These are phyloP conservation scores for Trididemnum clinides DNA, from an alignment of 23 tunicate genomes.

Conservation along the genomic window DNA sequence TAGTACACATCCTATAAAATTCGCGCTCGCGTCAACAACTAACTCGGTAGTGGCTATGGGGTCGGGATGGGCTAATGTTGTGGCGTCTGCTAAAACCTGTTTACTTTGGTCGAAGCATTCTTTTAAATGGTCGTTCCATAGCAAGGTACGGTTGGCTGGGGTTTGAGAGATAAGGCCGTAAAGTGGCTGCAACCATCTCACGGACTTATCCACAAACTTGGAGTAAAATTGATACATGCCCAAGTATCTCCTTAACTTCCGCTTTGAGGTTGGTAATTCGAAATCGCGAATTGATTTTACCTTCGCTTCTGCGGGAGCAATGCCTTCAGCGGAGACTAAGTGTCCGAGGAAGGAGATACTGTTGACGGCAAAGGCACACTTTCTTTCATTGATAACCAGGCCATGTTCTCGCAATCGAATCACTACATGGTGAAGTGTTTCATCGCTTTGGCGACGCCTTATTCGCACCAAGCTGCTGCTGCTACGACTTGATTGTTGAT, in stretches of 20 bases:
- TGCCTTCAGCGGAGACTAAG: background rate
- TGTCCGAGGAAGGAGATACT: background rate
- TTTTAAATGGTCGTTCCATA: background rate
- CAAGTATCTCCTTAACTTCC: background rate
- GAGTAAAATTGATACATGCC: slow-evolving; percentile 2
- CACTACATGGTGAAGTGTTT: background rate
- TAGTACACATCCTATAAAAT: background rate
- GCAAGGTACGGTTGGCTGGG: background rate
- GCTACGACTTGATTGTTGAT: too few relatives aligned
- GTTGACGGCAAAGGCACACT: background rate
- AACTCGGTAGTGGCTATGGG: background rate
- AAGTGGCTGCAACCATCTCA: background rate
- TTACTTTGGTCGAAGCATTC: background rate
- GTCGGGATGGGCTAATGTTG: background rate
- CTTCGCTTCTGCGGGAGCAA: background rate
- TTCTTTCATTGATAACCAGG: background rate
- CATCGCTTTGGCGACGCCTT: too few relatives aligned
- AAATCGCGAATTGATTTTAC: background rate
- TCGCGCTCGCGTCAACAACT: background rate
- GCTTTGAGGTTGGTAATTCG: background rate
- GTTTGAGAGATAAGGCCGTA: background rate
- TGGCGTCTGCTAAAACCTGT: background rate
- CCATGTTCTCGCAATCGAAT: background rate
- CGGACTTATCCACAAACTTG: background rate
- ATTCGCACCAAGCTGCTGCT: too few relatives aligned